Conservation (phyloP, 2,797 vertebrate species). For the Helostoma temminkii region DNA sequence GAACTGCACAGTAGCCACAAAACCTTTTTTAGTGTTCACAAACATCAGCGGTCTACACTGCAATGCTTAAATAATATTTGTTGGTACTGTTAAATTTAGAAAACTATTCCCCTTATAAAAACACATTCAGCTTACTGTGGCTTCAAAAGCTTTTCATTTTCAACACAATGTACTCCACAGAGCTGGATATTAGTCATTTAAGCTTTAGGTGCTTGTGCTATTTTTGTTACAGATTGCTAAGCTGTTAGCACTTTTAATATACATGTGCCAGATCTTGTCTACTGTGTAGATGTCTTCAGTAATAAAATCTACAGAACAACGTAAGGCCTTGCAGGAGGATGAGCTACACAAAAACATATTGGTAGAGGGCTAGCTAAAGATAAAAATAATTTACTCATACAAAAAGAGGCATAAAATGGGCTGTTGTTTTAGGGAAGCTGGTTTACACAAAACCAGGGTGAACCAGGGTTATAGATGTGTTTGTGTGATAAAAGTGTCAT, state of each 20-base stretch:
- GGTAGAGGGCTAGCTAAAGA: slow-evolving; percentile 14
- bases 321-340: slow-evolving; percentile 23
- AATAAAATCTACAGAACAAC: slow-evolving; percentile 40
- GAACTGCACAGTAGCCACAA: no score
- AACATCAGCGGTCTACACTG: not conserved
- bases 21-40: not conserved
- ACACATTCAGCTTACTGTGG: slow-evolving; percentile 21
- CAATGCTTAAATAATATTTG: slow-evolving; percentile 1
- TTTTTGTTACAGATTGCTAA: slow-evolving; percentile 46
- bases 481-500: slow-evolving; percentile 8
- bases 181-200: slow-evolving; percentile 52
- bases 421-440: slow-evolving; percentile 23
- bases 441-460: slow-evolving; percentile 23
- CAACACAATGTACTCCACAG: slow-evolving; percentile 12
- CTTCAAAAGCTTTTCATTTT: slow-evolving; percentile 27
- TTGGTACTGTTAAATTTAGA: slow-evolving; percentile 1
- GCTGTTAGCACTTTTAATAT: slow-evolving; percentile 49
- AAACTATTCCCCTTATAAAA: slow-evolving; percentile 20
- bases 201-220: slow-evolving; percentile 50
- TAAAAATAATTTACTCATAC: slow-evolving; percentile 31
- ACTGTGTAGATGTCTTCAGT: slow-evolving; percentile 23
- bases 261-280: slow-evolving; percentile 26
- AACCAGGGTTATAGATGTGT: slow-evolving; percentile 25
- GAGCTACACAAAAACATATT: slow-evolving; percentile 3
- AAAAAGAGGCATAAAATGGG: slow-evolving; percentile 21